Evolutionary conservation across 2,797 vertebrate genomes (phyloP), one percentile per base, ranked within the genome.

Genomic region (Valencia hispanica): DNA sequence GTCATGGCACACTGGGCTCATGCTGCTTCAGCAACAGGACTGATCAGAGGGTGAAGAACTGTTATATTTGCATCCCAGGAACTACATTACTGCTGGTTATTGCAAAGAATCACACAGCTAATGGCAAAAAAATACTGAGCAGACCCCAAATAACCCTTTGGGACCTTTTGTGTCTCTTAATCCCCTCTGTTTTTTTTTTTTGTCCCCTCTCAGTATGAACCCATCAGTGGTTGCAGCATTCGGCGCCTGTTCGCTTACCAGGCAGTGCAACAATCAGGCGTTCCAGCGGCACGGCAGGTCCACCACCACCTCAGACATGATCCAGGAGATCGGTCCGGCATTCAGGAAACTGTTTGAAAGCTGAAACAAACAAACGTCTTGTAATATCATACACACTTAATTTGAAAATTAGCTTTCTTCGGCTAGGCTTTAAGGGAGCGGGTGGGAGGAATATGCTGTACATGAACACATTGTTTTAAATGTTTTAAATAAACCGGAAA

Each of bases 231-330:
- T 99, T 73, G 98, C 98, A 27, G 97, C 97, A 0, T 96, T 96
- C 30, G 98, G 97, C 2, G 98, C 98, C 6, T 97, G 97, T 61
- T 91, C 96, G 1, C 96, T 99, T 0, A 99, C 98, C 0, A 94
- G 97, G 80, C 97, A 98, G 86, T 98, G 97, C 81, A 98, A 97
- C 95, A 95, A 86, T 78, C 97, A 98, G 88, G 98, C 98, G 77
- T 99, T 99, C 88, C 96, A 97, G 86, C 97, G 92, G 86, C 93
- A 96, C 0, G 96, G 97, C 87, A 96, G 98, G 36, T 96, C 98
- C 83, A 98, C 96, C 91, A 99, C 97, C 80, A 97, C 98, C 73
- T 95, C 96, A 0, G 97, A 99, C 93, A 99, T 99, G 98, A 95
- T 99, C 86, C 93, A 96, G 69, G 97, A 99, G 94, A 95, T 99